Percentiles rank a stretch among this genome's conserved stretches.
Evolutionary conservation across 2,888 invertebrate species (phyloP).

Genomic region (Chymomyza fuscimana): DNA sequence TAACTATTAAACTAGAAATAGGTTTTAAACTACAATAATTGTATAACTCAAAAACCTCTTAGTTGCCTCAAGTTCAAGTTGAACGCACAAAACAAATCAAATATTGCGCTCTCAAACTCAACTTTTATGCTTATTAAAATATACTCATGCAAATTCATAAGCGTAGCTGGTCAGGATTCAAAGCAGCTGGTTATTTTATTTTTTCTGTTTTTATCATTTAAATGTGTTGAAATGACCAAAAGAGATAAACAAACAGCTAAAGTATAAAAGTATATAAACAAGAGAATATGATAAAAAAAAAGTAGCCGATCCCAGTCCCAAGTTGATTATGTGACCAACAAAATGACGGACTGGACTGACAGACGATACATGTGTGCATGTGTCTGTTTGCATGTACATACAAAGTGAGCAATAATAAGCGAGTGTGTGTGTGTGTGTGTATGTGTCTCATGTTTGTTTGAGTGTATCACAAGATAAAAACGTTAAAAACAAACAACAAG

Average conservation of each 20-base stretch:
- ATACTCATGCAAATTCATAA: no score
- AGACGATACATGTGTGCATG: neutral
- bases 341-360: neutral
- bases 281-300: neutral
- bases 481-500: constrained; percentile 61
- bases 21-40: neutral
- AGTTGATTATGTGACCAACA: constrained; percentile 28
- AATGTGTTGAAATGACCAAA: constrained; percentile 67
- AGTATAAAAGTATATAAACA: constrained; percentile 33
- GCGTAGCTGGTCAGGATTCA: neutral
- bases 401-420: constrained; percentile 66
- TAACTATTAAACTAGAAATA: no score
- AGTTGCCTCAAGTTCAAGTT: neutral
- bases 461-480: constrained; percentile 69
- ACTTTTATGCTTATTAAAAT: neutral
- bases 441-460: constrained; percentile 48
- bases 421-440: constrained; percentile 14
- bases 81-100: no score
- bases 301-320: constrained; percentile 22
- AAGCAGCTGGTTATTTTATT: neutral
- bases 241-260: constrained; percentile 56
- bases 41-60: neutral
- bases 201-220: constrained; percentile 45
- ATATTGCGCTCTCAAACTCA: neutral
- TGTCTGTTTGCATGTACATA: constrained; percentile 17